A percentile compares a stretch with the other conserved stretches of the same genome.
Evolutionary conservation across 2,113 vertebrate genomes (phyloP).

Genomic region (Cyanocitta stelleri): DNA sequence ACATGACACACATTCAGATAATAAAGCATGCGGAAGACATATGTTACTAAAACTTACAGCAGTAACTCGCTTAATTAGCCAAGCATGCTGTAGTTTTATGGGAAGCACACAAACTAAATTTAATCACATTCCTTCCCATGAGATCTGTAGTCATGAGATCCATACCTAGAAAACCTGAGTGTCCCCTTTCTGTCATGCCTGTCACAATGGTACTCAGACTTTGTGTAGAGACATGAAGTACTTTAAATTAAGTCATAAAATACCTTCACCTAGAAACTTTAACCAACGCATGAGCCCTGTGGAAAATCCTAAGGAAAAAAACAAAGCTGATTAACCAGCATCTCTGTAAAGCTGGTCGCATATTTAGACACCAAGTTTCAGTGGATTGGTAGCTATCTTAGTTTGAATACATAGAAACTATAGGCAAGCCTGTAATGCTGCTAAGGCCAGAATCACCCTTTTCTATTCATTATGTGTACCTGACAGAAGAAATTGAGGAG

Average conservation of each 20-base stretch:
- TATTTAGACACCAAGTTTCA: neutral
- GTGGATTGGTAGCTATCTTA: neutral
- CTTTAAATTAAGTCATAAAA: neutral
- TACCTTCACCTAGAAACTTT: neutral
- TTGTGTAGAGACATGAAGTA: neutral
- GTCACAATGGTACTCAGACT: neutral
- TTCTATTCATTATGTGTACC: neutral
- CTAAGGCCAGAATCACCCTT: neutral
- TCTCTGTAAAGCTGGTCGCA: neutral
- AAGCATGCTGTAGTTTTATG: neutral
- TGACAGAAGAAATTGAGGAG: neutral
- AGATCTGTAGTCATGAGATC: neutral
- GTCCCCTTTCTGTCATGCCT: neutral
- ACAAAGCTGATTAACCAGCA: neutral
- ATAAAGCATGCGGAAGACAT: neutral
- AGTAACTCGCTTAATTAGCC: neutral
- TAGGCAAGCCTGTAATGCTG: neutral
- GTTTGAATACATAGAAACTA: neutral
- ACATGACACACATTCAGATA: neutral
- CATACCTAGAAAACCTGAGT: neutral
- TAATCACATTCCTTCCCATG: neutral
- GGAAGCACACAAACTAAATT: neutral
- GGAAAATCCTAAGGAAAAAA: neutral
- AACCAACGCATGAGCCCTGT: neutral
- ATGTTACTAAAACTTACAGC: neutral